Evolutionary conservation across 2,888 invertebrate genomes (phyloP).

Genomic region (Brenthis hecate): DNA sequence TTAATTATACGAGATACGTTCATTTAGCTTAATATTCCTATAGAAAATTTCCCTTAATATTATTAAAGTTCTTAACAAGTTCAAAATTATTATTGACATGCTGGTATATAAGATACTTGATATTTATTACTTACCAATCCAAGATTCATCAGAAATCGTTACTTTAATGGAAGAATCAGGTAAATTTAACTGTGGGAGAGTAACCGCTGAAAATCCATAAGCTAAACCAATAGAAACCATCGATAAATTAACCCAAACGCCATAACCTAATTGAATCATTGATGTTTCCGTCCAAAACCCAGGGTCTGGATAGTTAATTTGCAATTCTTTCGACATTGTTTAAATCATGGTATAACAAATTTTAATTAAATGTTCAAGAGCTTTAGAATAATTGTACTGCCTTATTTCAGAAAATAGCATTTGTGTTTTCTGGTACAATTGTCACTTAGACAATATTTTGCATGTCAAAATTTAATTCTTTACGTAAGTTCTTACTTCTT

Average conservation of each 20-base stretch:
- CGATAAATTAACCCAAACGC: conserved; percentile 75
- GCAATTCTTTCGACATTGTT: conserved; percentile 24
- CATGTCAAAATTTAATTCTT: background rate
- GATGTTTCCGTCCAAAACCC: conserved; percentile 56
- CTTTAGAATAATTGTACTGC: no score
- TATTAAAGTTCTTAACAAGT: no score
- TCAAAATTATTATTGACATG: no score
- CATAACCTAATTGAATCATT: conserved; percentile 57
- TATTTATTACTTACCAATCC: conserved; percentile 73
- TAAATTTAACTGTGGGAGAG: conserved; percentile 77
- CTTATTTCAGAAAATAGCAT: background rate
- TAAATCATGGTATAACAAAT: conserved; percentile 7
- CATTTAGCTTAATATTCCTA: no score
- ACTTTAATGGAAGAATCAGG: conserved; percentile 66
- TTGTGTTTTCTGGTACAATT: background rate
- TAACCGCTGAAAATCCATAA: conserved; percentile 83
- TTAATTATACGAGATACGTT: no score
- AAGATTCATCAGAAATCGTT: conserved; percentile 75
- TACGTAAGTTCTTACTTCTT: no score
- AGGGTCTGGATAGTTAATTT: conserved; percentile 49
- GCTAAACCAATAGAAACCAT: conserved; percentile 83
- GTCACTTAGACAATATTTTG: background rate
- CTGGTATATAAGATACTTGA: no score
- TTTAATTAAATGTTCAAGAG: background rate
- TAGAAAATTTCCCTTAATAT: no score